Conservation (phyloP, 30 jellyfish, hydroid and myxozoan genomes). For the Nemopilema nomurai region DNA sequence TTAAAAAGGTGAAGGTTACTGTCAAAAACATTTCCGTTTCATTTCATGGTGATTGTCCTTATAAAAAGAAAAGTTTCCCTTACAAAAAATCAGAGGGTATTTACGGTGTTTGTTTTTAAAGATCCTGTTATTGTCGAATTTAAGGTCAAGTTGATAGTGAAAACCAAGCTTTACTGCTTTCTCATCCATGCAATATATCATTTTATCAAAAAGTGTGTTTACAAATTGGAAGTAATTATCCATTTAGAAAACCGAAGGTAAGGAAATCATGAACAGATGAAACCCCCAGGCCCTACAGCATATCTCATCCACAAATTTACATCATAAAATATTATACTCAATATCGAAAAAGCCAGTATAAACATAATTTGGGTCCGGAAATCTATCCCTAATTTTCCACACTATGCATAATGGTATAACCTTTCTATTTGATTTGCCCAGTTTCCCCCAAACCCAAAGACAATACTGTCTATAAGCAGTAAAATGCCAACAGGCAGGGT, state of each 20-base stretch:
- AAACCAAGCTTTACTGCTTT: neutral
- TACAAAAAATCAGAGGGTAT: neutral
- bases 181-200: neutral
- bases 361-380: conserved; percentile 12
- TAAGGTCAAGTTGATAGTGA: neutral
- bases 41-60: too few relatives aligned
- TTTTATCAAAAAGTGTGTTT: neutral
- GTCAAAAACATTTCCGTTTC: too few relatives aligned
- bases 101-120: neutral
- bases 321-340: conserved; percentile 1
- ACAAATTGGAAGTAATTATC: neutral
- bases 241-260: neutral
- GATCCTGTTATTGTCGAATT: neutral
- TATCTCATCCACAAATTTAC: neutral
- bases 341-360: conserved; percentile 38
- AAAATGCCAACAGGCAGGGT: conserved; percentile 45
- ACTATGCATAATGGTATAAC: conserved; percentile 60
- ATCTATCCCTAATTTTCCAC: conserved; percentile 33
- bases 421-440: conserved; percentile 51
- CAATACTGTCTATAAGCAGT: conserved; percentile 64
- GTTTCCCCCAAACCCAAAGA: conserved; percentile 63
- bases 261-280: neutral
- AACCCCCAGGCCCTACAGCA: neutral
- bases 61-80: too few relatives aligned
- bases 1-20: too few relatives aligned